Evolutionary conservation across 2,797 vertebrate species (phyloP).

Genomic region (Microchirus variegatus): DNA sequence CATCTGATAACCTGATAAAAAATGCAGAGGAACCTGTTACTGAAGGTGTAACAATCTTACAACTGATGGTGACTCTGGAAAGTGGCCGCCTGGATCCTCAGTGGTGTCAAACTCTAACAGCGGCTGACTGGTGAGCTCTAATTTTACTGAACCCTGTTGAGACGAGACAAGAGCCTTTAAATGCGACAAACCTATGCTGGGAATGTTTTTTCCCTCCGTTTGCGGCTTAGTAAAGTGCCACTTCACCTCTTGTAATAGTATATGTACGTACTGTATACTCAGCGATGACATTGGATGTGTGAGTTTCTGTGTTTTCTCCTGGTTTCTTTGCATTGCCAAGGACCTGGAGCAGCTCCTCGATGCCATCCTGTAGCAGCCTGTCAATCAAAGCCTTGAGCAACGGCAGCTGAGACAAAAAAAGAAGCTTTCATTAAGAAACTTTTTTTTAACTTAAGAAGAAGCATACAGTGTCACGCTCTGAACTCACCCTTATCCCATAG

Average conservation of each 20-base stretch:
- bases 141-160: conserved; percentile 69
- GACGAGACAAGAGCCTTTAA: not conserved
- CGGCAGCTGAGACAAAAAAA: conserved; percentile 77
- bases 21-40: too few relatives aligned
- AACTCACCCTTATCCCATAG: conserved; percentile 88
- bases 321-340: conserved; percentile 63
- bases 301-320: conserved; percentile 65
- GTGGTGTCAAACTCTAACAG: conserved; percentile 34
- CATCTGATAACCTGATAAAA: too few relatives aligned
- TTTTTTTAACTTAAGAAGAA: conserved; percentile 2
- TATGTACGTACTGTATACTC: conserved; percentile 69
- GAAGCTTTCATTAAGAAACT: conserved; percentile 19
- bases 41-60: conserved; percentile 40
- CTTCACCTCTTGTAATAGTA: not conserved
- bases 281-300: conserved; percentile 67
- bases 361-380: conserved; percentile 81
- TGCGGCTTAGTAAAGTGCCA: too few relatives aligned
- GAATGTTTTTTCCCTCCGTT: too few relatives aligned
- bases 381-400: conserved; percentile 87
- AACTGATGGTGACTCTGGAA: conserved; percentile 26
- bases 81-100: conserved; percentile 38
- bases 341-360: conserved; percentile 80
- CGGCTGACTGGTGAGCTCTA: conserved; percentile 47
- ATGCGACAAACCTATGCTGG: too few relatives aligned
- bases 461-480: not conserved